Evolutionary conservation across 2,888 invertebrate genomes (phyloP).

Genomic region (Euplagia quadripunctaria): DNA sequence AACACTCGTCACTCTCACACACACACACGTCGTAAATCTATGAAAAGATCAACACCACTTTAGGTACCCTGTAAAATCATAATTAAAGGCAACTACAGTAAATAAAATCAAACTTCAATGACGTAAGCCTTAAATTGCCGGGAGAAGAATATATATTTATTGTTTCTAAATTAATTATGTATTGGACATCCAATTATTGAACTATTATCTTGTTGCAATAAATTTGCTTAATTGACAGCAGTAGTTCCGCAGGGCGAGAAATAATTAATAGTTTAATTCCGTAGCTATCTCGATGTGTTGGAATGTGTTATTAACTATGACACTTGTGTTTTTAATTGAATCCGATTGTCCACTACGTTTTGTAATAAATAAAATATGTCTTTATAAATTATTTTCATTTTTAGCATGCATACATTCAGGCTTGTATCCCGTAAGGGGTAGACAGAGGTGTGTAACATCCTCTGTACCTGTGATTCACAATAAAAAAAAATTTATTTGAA

Average conservation of each 20-base stretch:
- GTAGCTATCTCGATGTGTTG: conserved; percentile 45
- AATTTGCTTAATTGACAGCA: conserved; percentile 60
- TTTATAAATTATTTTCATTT: background rate
- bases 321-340: conserved; percentile 46
- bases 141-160: conserved; percentile 18
- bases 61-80: no score
- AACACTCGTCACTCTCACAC: no score
- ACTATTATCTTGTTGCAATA: conserved; percentile 52
- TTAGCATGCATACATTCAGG: no score
- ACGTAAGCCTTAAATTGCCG: background rate
- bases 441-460: no score
- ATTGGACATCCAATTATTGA: conserved; percentile 55
- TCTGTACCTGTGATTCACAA: no score
- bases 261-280: conserved; percentile 57
- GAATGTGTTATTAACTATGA: conserved; percentile 42
- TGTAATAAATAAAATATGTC: conserved; percentile 1
- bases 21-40: no score
- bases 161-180: conserved; percentile 26
- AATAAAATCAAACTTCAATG: background rate
- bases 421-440: no score
- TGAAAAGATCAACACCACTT: no score
- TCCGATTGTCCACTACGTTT: conserved; percentile 27
- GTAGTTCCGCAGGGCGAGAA: conserved; percentile 47
- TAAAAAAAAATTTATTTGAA: no score
- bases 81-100: no score